These are phyloP conservation scores for Varanus komodoensis DNA, from an alignment of 2,113 vertebrate species.

Conservation along the genomic window DNA sequence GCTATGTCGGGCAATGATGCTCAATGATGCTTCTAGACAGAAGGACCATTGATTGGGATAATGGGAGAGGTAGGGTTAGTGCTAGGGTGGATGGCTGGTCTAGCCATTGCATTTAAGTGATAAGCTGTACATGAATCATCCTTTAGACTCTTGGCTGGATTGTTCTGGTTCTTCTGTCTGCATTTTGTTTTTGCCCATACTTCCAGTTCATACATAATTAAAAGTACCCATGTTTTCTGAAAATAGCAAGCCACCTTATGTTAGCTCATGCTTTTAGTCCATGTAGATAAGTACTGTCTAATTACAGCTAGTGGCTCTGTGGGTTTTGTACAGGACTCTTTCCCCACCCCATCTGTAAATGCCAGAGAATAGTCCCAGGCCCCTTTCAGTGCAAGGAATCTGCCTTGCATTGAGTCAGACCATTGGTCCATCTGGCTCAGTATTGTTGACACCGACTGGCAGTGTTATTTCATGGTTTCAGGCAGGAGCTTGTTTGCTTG, in stretches of 20 bases:
- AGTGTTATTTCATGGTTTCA: no score
- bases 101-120: not conserved
- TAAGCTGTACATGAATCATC: not conserved
- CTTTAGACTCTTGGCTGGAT: not conserved
- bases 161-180: not conserved
- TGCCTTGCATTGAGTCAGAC: no score
- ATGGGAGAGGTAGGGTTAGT: not conserved
- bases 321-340: not conserved
- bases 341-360: not conserved
- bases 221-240: not conserved
- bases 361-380: not conserved
- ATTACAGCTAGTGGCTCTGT: not conserved
- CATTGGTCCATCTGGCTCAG: no score
- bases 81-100: no score
- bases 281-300: not conserved
- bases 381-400: no score
- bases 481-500: no score
- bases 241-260: not conserved
- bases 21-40: no score
- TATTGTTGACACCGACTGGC: no score
- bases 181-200: not conserved
- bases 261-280: not conserved
- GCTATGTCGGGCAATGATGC: no score
- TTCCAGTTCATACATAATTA: not conserved
- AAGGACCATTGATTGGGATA: not conserved